Evolutionary conservation across 2,113 vertebrate genomes (phyloP), one percentile per base, ranked within the genome.

Genomic region (Leucopsar rothschildi): DNA sequence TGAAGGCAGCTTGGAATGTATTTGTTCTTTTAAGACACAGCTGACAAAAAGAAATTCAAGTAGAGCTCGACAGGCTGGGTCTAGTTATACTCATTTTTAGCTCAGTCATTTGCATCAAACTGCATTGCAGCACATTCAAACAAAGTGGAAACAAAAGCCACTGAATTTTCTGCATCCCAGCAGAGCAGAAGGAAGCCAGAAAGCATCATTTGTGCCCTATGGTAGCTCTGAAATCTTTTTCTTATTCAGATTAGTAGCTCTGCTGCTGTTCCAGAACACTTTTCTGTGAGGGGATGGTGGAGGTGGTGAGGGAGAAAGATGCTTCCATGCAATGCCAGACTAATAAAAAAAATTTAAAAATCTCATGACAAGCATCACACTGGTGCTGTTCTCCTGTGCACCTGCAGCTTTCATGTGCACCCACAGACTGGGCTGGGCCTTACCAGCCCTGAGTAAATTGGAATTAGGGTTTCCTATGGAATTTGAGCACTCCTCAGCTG

Each of bases 291-390:
- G 5, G 8, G 24, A 12, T 71, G 33, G 7, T 42, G 14, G 11
- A 10, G 12, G 4, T 70, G 40, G 10, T 42, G 35, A 37, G 29
- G 22, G 12, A 42, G 28, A 71, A 76, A 59, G 13, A 35, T 45
- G 28, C 4, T 63, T 37, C 68, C 7, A 9, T 40, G 31, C 22
- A 63, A 68, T 63, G 11, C 5, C 12, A 35, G 31, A 10, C 3
- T 6, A 12, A 50, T 21, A 16, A 28, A 73, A 12, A 53, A 40
- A 33, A 33, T 39, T n/a, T n/a, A n/a, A n/a, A n/a, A n/a, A 42
- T 33, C 31, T 53, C 28, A 5, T 7, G 20, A 13, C 5, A 4
- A 25, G 0, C 8, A 8, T 42, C 20, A 4, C 29, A 5, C 10
- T 22, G 23, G 24, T 7, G 25, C 40, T 2, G 1, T 4, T 42